Evolutionary conservation across 2,113 vertebrate species (phyloP), one percentile per base, ranked within the genome.

Genomic region (Promerops cafer): DNA sequence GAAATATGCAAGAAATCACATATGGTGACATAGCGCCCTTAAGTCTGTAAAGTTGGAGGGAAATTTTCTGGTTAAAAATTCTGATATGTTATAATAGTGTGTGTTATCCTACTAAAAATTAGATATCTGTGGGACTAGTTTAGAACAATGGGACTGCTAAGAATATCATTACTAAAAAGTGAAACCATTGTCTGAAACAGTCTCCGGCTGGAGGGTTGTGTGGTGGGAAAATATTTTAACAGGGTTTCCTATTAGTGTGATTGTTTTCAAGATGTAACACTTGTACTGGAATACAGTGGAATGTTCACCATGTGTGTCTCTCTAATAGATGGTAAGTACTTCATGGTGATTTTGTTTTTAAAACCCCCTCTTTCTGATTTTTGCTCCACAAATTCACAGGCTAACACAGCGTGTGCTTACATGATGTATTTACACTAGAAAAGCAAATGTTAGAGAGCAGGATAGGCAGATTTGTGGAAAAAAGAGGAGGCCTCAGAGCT

Each of bases 161-260:
- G 86, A 97, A 96, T 96, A 95, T 97, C 59, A 83, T 95, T 97
- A 91, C 80, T 86, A 91, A 97, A 96, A 95, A 95, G 91, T 96
- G 78, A 97, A 97, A 92, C 91, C 92, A 52, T 95, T 97, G 88
- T 96, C 93, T 95, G 94, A 95, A 93, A 90, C 31, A 4, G 74
- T 94, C 95, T 93, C 96, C 87, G 96, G 90, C 95, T 97, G 91
- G 96, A 95, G 94, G 83, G 78, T 97, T 96, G 75, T 91, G 65
- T 97, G 93, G 94, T 96, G 96, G 96, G 95, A 98, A 98, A 98
- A 96, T 97, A 98, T 97, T 98, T 97, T 97, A 97, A 96, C 2
- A 23, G 95, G 75, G 60, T 96, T 96, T 96, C 89, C 90, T 96
- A 94, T 92, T 96, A 94, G 92, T 79, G 57, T 61, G 69, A 96